These are phyloP conservation scores for Danionella cerebrum DNA, from an alignment of 2,113 vertebrate species.

Conservation along the genomic window DNA sequence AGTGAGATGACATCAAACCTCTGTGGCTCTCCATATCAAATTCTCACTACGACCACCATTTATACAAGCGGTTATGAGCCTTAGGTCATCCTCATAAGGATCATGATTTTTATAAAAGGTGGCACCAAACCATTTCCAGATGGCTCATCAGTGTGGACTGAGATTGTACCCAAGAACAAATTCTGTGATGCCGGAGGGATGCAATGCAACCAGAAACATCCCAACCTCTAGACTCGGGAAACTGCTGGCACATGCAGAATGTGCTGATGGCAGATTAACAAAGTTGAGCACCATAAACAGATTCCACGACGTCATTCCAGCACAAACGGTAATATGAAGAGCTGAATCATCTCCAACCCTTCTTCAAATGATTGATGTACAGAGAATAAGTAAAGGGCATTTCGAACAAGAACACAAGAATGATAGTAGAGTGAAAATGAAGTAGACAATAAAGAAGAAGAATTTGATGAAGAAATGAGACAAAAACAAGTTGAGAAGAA, in stretches of 20 bases:
- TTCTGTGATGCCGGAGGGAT: conserved; percentile 5
- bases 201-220: conserved; percentile 13
- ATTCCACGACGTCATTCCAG: neutral
- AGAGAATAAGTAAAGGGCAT: too few species aligned
- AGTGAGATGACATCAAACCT: neutral
- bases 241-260: conserved; percentile 7
- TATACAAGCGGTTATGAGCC: conserved; percentile 30
- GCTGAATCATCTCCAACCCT: neutral
- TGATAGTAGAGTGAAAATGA: too few species aligned
- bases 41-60: conserved; percentile 51
- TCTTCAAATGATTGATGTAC: neutral
- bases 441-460: too few species aligned
- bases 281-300: neutral
- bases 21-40: conserved; percentile 42
- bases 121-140: conserved; percentile 44
- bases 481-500: too few species aligned
- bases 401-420: too few species aligned
- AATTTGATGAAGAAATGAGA: too few species aligned
- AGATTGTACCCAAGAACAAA: conserved; percentile 16
- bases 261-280: conserved; percentile 1
- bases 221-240: conserved; percentile 12
- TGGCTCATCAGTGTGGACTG: conserved; percentile 33
- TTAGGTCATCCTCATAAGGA: conserved; percentile 33
- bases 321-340: neutral
- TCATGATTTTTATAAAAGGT: conserved; percentile 37